Evolutionary conservation across 2,797 vertebrate genomes (phyloP).

Genomic region (Rhinella marina): DNA sequence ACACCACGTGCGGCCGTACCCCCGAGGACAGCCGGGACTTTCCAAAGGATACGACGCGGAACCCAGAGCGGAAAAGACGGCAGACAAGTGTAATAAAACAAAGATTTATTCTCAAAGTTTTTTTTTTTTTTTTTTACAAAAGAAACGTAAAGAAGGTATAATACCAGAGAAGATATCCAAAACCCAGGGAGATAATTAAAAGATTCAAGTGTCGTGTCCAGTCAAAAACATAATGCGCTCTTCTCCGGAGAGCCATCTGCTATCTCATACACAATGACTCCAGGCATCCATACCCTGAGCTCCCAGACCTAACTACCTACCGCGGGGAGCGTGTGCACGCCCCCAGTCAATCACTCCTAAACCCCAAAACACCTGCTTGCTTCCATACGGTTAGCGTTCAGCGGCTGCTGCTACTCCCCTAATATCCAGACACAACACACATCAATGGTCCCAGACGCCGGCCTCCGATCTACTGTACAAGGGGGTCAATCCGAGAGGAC

Average conservation of each 20-base stretch:
- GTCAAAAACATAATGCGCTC: neutral
- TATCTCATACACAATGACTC: neutral
- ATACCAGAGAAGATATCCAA: conserved; percentile 58
- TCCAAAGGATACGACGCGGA: too few species aligned
- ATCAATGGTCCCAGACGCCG: conserved; percentile 27
- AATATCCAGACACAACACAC: conserved; percentile 23
- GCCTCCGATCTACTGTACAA: neutral
- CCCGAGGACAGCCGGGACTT: too few species aligned
- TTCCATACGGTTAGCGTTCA: neutral
- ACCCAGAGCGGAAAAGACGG: neutral
- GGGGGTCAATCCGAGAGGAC: conserved; percentile 83
- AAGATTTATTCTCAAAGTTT: conserved; percentile 55
- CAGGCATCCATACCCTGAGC: conserved; percentile 1
- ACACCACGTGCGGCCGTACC: too few species aligned
- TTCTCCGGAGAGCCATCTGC: neutral
- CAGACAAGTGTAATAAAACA: conserved; percentile 39
- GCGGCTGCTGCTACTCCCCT: conserved; percentile 24
- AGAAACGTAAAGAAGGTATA: conserved; percentile 54
- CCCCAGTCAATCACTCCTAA: neutral
- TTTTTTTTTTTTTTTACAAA: conserved; percentile 19
- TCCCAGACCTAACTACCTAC: conserved; percentile 13
- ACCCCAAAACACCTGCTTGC: neutral
- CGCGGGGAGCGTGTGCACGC: neutral
- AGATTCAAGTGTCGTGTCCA: conserved; percentile 35
- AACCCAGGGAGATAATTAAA: conserved; percentile 62